phyloP scores from a whole-genome alignment of 2,888 invertebrate genomes.

The Caenorhabditis wallacei region DNA sequence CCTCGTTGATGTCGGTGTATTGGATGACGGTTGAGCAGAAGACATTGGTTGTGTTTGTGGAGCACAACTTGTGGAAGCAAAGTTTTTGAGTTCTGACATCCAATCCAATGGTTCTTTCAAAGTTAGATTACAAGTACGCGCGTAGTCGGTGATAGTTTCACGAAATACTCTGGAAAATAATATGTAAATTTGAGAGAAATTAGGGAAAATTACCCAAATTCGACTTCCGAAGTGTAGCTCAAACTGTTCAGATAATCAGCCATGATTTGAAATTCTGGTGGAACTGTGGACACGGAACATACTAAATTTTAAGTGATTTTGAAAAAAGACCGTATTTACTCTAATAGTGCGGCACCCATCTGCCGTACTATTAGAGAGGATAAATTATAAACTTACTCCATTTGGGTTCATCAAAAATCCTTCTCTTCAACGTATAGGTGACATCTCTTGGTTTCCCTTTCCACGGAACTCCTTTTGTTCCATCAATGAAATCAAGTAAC shows the following conservation, averaged over 20 bases:
- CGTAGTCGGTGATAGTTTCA: slow-evolving; percentile 56
- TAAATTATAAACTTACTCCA: slow-evolving; percentile 48
- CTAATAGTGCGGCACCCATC: no score
- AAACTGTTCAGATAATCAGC: slow-evolving; percentile 46
- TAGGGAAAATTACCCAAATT: slow-evolving; percentile 30
- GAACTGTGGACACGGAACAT: slow-evolving; percentile 20
- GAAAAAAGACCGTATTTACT: no score
- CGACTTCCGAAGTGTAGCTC: slow-evolving; percentile 42
- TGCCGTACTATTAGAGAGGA: no score
- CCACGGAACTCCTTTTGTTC: slow-evolving; percentile 46
- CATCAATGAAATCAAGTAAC: slow-evolving; percentile 56
- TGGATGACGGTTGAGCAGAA: not conserved
- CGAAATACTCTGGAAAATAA: slow-evolving; percentile 52
- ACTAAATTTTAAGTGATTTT: slow-evolving; percentile 11
- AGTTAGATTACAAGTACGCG: slow-evolving; percentile 38
- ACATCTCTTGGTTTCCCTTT: slow-evolving; percentile 48
- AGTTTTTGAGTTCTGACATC: slow-evolving; percentile 10
- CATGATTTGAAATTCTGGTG: slow-evolving; percentile 19
- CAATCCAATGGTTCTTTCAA: slow-evolving; percentile 56
- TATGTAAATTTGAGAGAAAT: not conserved
- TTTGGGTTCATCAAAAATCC: slow-evolving; percentile 31
- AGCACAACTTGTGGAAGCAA: not conserved
- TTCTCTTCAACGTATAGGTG: slow-evolving; percentile 40
- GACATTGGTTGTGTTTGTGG: no score
- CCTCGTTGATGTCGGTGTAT: not conserved